These are phyloP conservation scores for Cercopithecus mona DNA, from an alignment of 2,113 vertebrate genomes.

Conservation along the genomic window DNA sequence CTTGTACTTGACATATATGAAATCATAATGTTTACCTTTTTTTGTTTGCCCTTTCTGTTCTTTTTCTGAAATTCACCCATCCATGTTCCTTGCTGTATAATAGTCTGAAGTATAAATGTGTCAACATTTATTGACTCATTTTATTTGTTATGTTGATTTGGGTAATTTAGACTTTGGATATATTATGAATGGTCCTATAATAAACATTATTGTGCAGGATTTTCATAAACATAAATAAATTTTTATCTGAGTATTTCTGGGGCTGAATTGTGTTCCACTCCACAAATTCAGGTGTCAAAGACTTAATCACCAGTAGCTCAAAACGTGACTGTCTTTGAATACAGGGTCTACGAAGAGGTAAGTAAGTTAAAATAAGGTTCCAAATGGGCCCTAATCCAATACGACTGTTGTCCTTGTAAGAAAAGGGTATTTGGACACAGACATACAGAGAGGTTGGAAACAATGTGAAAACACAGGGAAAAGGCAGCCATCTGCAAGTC, in stretches of 20 bases:
- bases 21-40: neutral
- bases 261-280: accelerated
- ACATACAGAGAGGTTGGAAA: neutral
- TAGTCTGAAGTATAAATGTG: neutral
- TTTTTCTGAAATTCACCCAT: neutral
- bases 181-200: neutral
- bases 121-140: neutral
- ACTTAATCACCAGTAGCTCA: neutral
- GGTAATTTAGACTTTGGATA: neutral
- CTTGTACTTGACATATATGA: neutral
- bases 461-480: neutral
- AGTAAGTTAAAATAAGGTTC: neutral
- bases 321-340: neutral
- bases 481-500: neutral
- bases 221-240: neutral
- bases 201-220: neutral
- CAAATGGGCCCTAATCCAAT: neutral
- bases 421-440: neutral
- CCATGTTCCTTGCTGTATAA: neutral
- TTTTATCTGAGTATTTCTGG: neutral
- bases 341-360: neutral
- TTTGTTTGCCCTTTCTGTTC: neutral
- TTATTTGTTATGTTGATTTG: neutral
- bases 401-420: neutral
- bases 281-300: neutral